Conservation (phyloP, 2,888 invertebrate species). For the Steinernema scapterisci region DNA sequence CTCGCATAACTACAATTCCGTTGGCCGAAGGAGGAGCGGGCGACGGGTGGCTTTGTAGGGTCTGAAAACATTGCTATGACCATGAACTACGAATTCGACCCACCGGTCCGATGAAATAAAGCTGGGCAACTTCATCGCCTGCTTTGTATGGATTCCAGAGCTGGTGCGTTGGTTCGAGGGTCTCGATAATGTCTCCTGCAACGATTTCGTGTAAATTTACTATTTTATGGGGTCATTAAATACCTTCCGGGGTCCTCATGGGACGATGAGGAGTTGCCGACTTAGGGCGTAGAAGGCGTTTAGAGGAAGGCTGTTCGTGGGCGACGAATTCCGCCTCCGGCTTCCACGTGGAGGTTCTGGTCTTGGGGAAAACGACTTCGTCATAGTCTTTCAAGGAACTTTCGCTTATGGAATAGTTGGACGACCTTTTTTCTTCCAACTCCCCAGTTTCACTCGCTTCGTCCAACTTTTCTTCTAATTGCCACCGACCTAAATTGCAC, state of each 20-base stretch:
- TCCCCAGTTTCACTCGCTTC: too few species aligned
- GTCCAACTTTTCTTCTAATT: too few species aligned
- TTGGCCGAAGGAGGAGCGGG: not conserved
- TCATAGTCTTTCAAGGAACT: too few species aligned
- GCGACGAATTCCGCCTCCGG: not conserved
- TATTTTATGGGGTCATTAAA: not conserved
- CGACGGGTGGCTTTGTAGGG: not conserved
- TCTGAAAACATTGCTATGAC: not conserved
- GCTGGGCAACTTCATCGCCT: not conserved
- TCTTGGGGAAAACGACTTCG: too few species aligned
- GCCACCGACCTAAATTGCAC: too few species aligned
- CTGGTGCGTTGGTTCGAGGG: not conserved
- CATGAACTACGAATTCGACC: not conserved
- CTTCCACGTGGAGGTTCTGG: too few species aligned
- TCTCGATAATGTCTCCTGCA: constrained; percentile 11
- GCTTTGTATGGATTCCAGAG: constrained; percentile 11
- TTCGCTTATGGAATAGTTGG: too few species aligned
- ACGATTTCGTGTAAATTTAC: not conserved
- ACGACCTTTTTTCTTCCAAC: too few species aligned
- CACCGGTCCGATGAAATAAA: not conserved
- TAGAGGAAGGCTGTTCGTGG: not conserved
- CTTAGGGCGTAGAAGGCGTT: constrained; percentile 4
- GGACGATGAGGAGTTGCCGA: constrained; percentile 3
- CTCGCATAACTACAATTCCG: not conserved
- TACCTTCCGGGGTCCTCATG: constrained; percentile 5